These are phyloP conservation scores for Zoroaster sp. DNA, from an alignment of 53 echinoderm and acorn worm genomes.

Conservation along the genomic window DNA sequence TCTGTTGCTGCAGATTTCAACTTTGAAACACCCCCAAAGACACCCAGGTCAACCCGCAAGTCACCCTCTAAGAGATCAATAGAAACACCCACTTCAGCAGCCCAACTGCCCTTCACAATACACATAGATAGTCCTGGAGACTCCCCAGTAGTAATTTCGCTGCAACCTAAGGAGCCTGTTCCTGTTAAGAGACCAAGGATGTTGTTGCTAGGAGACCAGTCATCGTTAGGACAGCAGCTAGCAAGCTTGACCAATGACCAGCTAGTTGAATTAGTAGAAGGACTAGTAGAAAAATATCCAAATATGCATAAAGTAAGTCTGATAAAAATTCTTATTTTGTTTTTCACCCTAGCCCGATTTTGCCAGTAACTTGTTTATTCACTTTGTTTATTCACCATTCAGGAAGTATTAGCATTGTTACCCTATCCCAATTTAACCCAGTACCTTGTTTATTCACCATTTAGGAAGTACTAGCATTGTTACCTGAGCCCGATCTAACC, in stretches of 20 bases:
- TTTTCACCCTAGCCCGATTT: too few relatives aligned
- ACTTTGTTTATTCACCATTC: not conserved
- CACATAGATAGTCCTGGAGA: conserved; percentile 13
- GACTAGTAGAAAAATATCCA: conserved; percentile 67
- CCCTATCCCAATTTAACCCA: not conserved
- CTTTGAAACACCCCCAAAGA: conserved; percentile 59
- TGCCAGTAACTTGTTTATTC: not conserved
- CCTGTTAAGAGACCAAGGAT: conserved; percentile 62
- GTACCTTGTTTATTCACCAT: not conserved
- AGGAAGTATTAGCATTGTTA: not conserved
- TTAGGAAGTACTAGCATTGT: conserved; percentile 68
- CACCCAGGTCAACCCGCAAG: conserved; percentile 29
- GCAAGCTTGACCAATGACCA: conserved; percentile 68
- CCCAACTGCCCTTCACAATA: conserved; percentile 3
- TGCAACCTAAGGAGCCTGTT: not conserved
- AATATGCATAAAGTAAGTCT: conserved; percentile 73
- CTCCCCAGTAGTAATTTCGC: not conserved
- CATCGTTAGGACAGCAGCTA: conserved; percentile 58
- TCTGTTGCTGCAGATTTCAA: not conserved
- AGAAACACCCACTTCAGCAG: not conserved
- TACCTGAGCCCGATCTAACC: conserved; percentile 87
- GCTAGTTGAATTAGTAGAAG: conserved; percentile 61
- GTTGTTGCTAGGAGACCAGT: conserved; percentile 29
- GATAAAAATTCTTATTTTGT: too few relatives aligned
- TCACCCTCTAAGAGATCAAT: conserved; percentile 26